Conservation (phyloP, 2,113 vertebrate genomes). For the Solea senegalensis region DNA sequence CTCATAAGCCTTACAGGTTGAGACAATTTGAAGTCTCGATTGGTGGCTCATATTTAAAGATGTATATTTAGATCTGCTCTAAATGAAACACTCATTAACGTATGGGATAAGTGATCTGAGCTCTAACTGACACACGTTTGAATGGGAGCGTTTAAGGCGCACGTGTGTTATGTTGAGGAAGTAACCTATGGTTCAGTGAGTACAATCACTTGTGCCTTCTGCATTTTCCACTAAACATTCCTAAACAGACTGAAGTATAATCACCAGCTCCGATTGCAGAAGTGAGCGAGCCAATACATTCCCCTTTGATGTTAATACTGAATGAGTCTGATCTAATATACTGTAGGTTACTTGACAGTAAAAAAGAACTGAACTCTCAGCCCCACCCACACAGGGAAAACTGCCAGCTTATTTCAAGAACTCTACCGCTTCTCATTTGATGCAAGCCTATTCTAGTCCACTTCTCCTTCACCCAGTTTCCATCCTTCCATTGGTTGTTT, state of each 20-base stretch:
- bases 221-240: constrained; percentile 8
- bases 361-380: constrained; percentile 37
- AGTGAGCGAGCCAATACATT: background rate
- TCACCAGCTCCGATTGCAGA: constrained; percentile 31
- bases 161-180: background rate
- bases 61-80: constrained; percentile 14
- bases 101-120: background rate
- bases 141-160: background rate
- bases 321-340: constrained; percentile 20
- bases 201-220: constrained; percentile 2
- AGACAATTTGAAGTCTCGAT: constrained; percentile 28
- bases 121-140: background rate
- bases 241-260: constrained; percentile 11
- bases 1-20: constrained; percentile 33
- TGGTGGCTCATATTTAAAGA: constrained; percentile 6
- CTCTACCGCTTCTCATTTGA: constrained; percentile 21
- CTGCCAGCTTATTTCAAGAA: constrained; percentile 9
- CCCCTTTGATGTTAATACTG: constrained; percentile 38
- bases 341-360: constrained; percentile 13
- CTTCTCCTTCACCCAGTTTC: background rate
- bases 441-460: constrained; percentile 43
- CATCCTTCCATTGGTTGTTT: constrained; percentile 42
- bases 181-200: background rate
- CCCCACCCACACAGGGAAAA: constrained; percentile 20
- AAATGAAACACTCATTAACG: background rate